Evolutionary conservation across 2,888 invertebrate species (phyloP).

Genomic region (Liodrosophila aerea): DNA sequence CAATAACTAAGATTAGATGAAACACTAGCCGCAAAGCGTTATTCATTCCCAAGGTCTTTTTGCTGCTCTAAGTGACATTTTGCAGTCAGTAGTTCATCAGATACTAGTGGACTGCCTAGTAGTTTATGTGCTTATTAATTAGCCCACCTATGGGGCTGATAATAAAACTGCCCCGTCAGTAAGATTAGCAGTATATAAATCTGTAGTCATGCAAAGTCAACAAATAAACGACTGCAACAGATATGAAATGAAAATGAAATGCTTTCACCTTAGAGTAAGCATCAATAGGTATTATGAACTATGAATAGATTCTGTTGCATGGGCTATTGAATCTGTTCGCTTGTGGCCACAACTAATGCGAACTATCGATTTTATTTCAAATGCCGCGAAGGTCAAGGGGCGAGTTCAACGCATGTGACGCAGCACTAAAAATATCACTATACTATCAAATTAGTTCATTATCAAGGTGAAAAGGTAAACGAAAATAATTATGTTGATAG

Average conservation of each 20-base stretch:
- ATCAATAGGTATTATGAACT: constrained; percentile 24
- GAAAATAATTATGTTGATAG: constrained; percentile 10
- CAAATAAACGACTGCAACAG: not conserved
- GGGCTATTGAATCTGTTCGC: constrained; percentile 33
- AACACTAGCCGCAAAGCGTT: too few species aligned
- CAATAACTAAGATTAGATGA: constrained; percentile 86
- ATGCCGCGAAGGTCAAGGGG: constrained; percentile 57
- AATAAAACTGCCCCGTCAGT: not conserved
- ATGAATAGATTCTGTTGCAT: constrained; percentile 47
- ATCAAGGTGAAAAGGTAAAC: constrained; percentile 20
- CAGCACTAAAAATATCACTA: constrained; percentile 25
- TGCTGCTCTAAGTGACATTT: too few species aligned
- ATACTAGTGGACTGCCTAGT: too few species aligned
- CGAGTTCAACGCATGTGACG: constrained; percentile 26
- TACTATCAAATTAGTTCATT: constrained; percentile 7
- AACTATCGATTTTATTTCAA: constrained; percentile 62
- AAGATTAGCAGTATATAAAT: not conserved
- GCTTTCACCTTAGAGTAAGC: constrained; percentile 20
- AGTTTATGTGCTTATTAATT: too few species aligned
- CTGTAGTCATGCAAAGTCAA: not conserved
- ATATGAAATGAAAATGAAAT: constrained; percentile 1
- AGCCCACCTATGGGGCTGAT: not conserved
- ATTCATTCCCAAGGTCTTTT: too few species aligned
- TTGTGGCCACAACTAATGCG: constrained; percentile 47
- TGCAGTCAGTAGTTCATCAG: too few species aligned